Conservation (phyloP, 2,888 invertebrate species). For the Metopia argyrocephala region DNA sequence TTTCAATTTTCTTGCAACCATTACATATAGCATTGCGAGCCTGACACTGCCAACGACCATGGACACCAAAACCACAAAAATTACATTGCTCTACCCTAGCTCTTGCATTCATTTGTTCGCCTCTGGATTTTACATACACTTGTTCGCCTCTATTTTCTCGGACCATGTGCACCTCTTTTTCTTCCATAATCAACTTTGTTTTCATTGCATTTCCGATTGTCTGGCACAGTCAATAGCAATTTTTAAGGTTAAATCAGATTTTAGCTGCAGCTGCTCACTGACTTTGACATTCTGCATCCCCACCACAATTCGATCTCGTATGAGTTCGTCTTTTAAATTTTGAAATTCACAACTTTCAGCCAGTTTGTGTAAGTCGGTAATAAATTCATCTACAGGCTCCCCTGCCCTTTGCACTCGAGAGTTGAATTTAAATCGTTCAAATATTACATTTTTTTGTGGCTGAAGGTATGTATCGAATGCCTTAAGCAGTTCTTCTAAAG, state of each 20-base stretch:
- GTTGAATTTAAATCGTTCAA: conserved; percentile 16
- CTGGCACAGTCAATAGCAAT: conserved; percentile 6
- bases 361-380: conserved; percentile 12
- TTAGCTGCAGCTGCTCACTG: conserved; percentile 13
- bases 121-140: background rate
- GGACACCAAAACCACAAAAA: too few relatives aligned
- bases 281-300: conserved; percentile 13
- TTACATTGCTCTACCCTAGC: too few relatives aligned
- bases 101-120: background rate
- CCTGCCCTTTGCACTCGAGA: background rate
- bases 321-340: conserved; percentile 33
- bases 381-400: conserved; percentile 1
- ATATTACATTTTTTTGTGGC: conserved; percentile 1
- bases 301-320: conserved; percentile 12
- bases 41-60: too few relatives aligned
- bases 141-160: background rate
- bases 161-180: too few relatives aligned
- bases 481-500: background rate
- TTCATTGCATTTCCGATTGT: conserved; percentile 1
- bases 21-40: too few relatives aligned
- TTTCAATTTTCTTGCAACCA: too few relatives aligned
- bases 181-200: too few relatives aligned
- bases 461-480: conserved; percentile 14
- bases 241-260: conserved; percentile 8
- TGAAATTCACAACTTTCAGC: conserved; percentile 17